Base-by-base conservation (phyloP, 2,888 invertebrate species). In the Selenia dentaria region DNA sequence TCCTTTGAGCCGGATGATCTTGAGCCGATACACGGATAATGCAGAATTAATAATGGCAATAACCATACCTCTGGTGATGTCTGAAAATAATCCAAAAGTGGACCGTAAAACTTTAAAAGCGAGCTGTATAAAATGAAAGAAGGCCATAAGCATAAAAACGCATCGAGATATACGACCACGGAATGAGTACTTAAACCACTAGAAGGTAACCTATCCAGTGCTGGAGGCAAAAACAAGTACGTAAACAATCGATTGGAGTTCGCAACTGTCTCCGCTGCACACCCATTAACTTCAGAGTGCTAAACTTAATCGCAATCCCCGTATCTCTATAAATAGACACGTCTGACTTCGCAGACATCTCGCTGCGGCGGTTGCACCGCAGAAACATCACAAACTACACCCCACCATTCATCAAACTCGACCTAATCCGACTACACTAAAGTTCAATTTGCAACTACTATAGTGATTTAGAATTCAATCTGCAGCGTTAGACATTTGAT, bases 271-370 rank as follows among this genome's bases (percentile, higher is more conserved):
- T 62, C 52, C 53, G 34, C 35, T 38, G 69, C 70, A 55, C 50
- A 36, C 46, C 62, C 62, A 71, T 74, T 72, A 72, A 72, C 68
- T 73, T 42, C 48, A 54, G 75, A 67, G 58, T 62, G 64, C 70
- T 68, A 65, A 70, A 74, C 70, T 75, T 79, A 78, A 82, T 81
- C 75, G 76, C 71, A 55, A 69, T 54, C 62, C 62, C 62, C 65
- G 61, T 65, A 66, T 76, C 74, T 74, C 81, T 86, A 86, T 86
- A 85, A 83, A 87, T 88, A 88, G 84, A 80, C 65, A 69, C 64
- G 83, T 80, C 83, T 83, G 83, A 74, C 73, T 76, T 74, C 70
- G 73, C 79, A 86, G 88, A 86, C 86, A 73, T 76, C 79, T 73
- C 74, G 67, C 64, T 67, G 53, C 8, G 2, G 59, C 57, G 36